Evolutionary conservation across 2,113 vertebrate species (phyloP), one percentile per base, ranked within the genome.

Genomic region (Malurus alboscapulatus): DNA sequence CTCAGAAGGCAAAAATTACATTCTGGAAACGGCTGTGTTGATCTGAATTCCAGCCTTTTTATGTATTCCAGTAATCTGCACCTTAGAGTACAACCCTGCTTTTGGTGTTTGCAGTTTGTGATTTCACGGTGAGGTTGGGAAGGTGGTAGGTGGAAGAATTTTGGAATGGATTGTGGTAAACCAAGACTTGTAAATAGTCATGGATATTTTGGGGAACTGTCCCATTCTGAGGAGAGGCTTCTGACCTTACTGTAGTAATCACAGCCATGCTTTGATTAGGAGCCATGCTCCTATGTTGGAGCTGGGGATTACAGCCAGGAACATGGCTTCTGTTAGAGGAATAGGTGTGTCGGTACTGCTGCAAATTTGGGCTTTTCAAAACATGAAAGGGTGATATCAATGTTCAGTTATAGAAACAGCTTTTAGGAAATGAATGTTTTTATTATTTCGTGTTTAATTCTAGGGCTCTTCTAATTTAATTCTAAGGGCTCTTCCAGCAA

Each of bases 71-170:
- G 63, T 65, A 93, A 67, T 50, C 21, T 69, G 55, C 42, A 50
- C 18, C 34, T 69, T 34, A 36, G 71, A 50, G 25, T 1, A 0
- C 0, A 1, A 76, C 25, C 2, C 17, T 83, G 17, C 17, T 42
- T 69, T 36, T 55, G 34, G 55, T 0, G 1, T 36, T 48, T 83
- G 48, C 63, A 32, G 21, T 48, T 62, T 78, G n/a, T 51, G 73
- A 14, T 75, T 88, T 74, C 68, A 27, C 0, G 0, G 16, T n/a
- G 40, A 63, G 36, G 1, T 50, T 87, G 53, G 22, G 62, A 81
- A 51, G 16, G 61, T 86, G 67, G 36, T 57, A 38, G 26, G 4
- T 61, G 50, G 61, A 75, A 87, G 45, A 87, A 53, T 61, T 27
- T n/a, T 79, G 65, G 53, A 71, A 51, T 72, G 53, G 36, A 61